A percentile compares a stretch with the other conserved stretches of the same genome.
Evolutionary conservation across 2,888 invertebrate species (phyloP).

Genomic region (Cactoblastis cactorum): DNA sequence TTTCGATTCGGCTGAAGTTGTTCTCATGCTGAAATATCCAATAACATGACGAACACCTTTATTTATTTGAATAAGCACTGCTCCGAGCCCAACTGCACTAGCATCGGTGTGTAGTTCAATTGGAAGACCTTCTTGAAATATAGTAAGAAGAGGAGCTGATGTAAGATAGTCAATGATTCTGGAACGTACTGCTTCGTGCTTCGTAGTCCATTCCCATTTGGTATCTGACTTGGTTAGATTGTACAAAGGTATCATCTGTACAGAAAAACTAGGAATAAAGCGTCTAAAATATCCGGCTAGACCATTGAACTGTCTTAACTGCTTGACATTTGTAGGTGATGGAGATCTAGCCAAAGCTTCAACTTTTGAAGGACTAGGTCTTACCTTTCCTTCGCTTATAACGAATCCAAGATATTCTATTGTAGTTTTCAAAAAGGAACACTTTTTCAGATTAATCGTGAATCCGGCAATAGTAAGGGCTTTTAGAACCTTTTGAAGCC

Average conservation of each 20-base stretch:
- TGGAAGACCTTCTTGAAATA: conserved; percentile 18
- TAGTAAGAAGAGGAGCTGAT: conserved; percentile 15
- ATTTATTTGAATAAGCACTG: neutral
- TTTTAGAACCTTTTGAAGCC: too few species aligned
- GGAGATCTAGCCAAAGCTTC: conserved; percentile 14
- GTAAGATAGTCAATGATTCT: conserved; percentile 15
- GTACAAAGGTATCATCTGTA: neutral
- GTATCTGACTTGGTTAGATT: too few species aligned
- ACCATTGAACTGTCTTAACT: conserved; percentile 25
- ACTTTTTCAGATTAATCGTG: conserved; percentile 9
- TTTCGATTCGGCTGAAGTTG: too few species aligned
- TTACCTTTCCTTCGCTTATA: conserved; percentile 10
- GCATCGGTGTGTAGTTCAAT: conserved; percentile 21
- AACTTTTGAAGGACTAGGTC: conserved; percentile 16
- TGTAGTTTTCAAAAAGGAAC: neutral
- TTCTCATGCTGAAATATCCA: neutral
- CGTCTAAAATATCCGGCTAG: conserved; percentile 25
- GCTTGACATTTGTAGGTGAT: conserved; percentile 19
- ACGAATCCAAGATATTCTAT: conserved; percentile 20
- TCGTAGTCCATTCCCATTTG: neutral
- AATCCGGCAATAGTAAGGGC: too few species aligned
- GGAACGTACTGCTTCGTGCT: conserved; percentile 14
- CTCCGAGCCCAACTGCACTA: conserved; percentile 13
- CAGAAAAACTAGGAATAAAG: conserved; percentile 19
- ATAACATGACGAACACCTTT: neutral